Conservation (phyloP, 1,140 invertebrate genomes). For the Leptoteleia sp. region DNA sequence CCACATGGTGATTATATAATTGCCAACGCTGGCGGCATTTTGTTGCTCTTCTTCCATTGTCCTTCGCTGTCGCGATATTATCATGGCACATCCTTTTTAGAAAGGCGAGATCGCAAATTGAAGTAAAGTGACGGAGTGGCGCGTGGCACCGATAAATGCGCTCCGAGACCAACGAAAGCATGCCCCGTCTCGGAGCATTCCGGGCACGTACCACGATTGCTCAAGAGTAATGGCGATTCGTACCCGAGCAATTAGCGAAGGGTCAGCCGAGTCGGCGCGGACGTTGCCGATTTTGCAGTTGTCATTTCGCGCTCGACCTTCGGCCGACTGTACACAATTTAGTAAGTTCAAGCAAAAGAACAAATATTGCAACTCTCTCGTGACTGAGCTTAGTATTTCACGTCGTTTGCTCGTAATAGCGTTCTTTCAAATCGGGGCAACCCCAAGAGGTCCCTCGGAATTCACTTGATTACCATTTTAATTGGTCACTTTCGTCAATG, state of each 20-base stretch:
- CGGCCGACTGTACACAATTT: too few relatives aligned
- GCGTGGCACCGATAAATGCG: constrained; percentile 51
- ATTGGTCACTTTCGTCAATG: too few relatives aligned
- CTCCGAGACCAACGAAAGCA: constrained; percentile 24
- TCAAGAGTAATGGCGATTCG: constrained; percentile 36
- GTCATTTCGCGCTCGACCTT: too few relatives aligned
- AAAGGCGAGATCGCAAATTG: constrained; percentile 70
- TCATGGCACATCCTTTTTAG: constrained; percentile 74
- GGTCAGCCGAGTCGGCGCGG: constrained; percentile 23
- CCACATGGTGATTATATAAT: constrained; percentile 63
- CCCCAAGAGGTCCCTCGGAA: too few relatives aligned
- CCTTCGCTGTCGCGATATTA: constrained; percentile 67
- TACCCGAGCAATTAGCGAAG: constrained; percentile 37
- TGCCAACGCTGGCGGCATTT: constrained; percentile 34
- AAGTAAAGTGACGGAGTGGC: constrained; percentile 67
- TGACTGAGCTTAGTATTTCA: too few relatives aligned
- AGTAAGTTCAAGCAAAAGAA: too few relatives aligned
- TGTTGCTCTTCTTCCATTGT: constrained; percentile 33
- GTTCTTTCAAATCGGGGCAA: too few relatives aligned
- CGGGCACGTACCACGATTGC: constrained; percentile 51
- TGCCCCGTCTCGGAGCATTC: constrained; percentile 18
- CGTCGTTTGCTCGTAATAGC: too few relatives aligned
- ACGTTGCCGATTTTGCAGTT: constrained; percentile 15
- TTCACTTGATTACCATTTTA: too few relatives aligned
- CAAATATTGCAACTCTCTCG: too few relatives aligned